phyloP scores from a whole-genome alignment of 2,113 vertebrate species.

The Mormoops blainvillei region DNA sequence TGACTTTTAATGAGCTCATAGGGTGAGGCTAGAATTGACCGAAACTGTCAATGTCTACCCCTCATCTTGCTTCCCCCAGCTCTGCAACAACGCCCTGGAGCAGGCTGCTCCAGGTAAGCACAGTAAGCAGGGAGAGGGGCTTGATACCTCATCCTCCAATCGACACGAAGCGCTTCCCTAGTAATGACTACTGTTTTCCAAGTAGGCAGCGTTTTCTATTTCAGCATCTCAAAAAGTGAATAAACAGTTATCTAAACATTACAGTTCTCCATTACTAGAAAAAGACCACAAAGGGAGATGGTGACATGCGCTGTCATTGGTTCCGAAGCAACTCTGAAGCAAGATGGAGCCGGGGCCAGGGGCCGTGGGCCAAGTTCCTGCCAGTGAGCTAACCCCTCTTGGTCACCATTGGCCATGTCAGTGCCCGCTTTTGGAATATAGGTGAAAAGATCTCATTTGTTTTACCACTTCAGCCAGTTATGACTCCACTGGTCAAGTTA shows the following conservation, averaged over 20 bases:
- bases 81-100: background rate
- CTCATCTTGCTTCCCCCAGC: background rate
- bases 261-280: background rate
- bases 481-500: background rate
- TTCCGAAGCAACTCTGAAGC: background rate
- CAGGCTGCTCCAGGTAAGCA: background rate
- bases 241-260: background rate
- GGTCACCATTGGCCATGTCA: background rate
- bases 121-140: background rate
- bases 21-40: constrained; percentile 57
- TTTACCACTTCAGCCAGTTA: background rate
- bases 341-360: rapidly evolving
- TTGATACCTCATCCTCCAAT: background rate
- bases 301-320: background rate
- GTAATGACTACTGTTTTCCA: background rate
- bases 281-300: background rate
- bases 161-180: background rate
- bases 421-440: background rate
- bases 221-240: background rate
- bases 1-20: constrained; percentile 37
- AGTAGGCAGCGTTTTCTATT: background rate
- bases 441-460: background rate
- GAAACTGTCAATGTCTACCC: constrained; percentile 46
- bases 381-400: background rate
- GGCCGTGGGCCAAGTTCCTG: background rate